Conservation (phyloP, 1,140 invertebrate species). For the Rhyacophila brunnea region DNA sequence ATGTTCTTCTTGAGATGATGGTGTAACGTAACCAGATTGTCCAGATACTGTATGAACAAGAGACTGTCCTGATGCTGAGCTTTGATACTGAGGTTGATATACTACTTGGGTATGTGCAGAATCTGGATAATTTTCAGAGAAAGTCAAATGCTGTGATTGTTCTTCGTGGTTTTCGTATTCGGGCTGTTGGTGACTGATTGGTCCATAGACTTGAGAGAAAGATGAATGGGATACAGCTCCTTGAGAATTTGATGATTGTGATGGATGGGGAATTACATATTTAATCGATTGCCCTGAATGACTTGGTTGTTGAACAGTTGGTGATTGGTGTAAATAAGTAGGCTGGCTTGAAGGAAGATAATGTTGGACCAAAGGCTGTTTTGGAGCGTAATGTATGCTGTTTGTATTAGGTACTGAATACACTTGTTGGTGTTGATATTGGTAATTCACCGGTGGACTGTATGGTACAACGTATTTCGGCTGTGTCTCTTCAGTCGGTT, state of each 20-base stretch:
- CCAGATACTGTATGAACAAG: not conserved
- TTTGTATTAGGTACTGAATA: not conserved
- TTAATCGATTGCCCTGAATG: slow-evolving; percentile 10
- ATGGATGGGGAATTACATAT: slow-evolving; percentile 24
- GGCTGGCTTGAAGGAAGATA: slow-evolving; percentile 17
- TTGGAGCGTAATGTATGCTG: not conserved
- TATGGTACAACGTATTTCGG: slow-evolving; percentile 42
- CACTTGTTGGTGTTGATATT: slow-evolving; percentile 14
- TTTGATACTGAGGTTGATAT: slow-evolving; percentile 23
- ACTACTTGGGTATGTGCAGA: slow-evolving; percentile 38
- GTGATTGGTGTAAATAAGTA: slow-evolving; percentile 11
- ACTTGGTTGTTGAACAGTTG: slow-evolving; percentile 10
- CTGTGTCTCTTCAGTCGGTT: not conserved
- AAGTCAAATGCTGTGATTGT: slow-evolving; percentile 24
- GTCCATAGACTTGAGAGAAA: slow-evolving; percentile 19
- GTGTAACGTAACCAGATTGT: not conserved
- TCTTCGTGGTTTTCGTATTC: slow-evolving; percentile 24
- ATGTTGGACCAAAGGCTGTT: slow-evolving; percentile 3
- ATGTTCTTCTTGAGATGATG: not conserved
- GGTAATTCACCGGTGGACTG: slow-evolving; percentile 35
- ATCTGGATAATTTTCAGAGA: slow-evolving; percentile 41
- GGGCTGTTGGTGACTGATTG: slow-evolving; percentile 5
- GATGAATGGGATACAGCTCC: slow-evolving; percentile 14
- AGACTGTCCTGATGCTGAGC: not conserved
- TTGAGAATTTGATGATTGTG: slow-evolving; percentile 2